These are phyloP conservation scores for Nephila pilipes DNA, from an alignment of 1,140 invertebrate species.

Conservation along the genomic window DNA sequence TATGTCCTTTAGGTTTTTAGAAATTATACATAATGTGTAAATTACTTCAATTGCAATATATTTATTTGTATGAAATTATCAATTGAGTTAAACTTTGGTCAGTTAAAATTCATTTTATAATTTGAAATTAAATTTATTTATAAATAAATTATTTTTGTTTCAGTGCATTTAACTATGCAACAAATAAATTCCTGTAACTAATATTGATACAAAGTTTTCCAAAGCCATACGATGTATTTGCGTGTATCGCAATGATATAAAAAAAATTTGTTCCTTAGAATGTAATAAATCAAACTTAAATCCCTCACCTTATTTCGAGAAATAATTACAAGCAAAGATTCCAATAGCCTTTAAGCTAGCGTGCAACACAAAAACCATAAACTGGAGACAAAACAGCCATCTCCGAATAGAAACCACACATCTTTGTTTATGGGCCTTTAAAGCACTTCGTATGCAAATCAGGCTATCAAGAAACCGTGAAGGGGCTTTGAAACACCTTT, in stretches of 20 bases:
- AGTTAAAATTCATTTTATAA: too few relatives aligned
- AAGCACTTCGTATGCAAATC: conserved; percentile 63
- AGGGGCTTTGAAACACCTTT: conserved; percentile 42
- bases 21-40: too few relatives aligned
- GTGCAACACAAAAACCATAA: conserved; percentile 38
- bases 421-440: conserved; percentile 49
- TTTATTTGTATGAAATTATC: too few relatives aligned
- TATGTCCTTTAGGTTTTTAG: too few relatives aligned
- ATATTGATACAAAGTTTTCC: not conserved
- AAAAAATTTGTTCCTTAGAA: not conserved
- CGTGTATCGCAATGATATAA: not conserved
- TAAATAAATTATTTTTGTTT: too few relatives aligned
- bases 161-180: not conserved
- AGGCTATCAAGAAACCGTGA: conserved; percentile 33
- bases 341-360: not conserved
- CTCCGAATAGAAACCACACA: conserved; percentile 23
- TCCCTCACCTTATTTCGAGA: not conserved
- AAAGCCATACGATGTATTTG: too few relatives aligned
- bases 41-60: too few relatives aligned
- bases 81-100: too few relatives aligned
- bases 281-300: not conserved
- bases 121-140: too few relatives aligned
- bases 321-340: not conserved
- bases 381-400: conserved; percentile 25
- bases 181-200: too few relatives aligned